Conservation (phyloP, 2,797 vertebrate species). For the Lagodon rhomboides region DNA sequence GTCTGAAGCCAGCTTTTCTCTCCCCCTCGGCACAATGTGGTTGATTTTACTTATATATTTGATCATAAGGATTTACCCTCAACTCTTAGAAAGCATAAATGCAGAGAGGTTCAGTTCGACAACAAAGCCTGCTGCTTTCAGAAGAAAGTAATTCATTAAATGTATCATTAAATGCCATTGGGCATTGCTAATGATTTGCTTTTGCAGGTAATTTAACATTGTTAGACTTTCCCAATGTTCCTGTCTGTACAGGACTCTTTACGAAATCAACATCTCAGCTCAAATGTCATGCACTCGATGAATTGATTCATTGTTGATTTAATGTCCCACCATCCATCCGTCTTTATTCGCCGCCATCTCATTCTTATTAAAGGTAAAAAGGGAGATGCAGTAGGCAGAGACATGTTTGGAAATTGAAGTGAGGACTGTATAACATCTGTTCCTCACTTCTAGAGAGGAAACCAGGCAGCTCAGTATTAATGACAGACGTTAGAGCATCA, state of each 20-base stretch:
- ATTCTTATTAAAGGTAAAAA: slow-evolving; percentile 18
- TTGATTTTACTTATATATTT: slow-evolving; percentile 10
- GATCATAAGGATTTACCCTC: background rate
- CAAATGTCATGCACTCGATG: background rate
- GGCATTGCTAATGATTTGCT: background rate
- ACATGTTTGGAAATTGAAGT: slow-evolving; percentile 31
- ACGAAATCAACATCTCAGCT: slow-evolving; percentile 8
- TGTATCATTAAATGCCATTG: background rate
- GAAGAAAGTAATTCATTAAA: background rate
- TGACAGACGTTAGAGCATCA: slow-evolving; percentile 23
- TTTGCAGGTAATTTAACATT: background rate
- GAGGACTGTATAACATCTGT: slow-evolving; percentile 42
- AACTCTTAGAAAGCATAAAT: background rate
- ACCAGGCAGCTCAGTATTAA: slow-evolving; percentile 35
- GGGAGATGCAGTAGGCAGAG: slow-evolving; percentile 15
- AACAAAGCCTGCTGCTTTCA: slow-evolving; percentile 13
- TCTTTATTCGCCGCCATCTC: slow-evolving; percentile 15
- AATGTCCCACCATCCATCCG: background rate
- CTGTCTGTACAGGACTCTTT: slow-evolving; percentile 5
- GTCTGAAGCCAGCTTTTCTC: background rate
- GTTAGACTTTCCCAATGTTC: background rate
- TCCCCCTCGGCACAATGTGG: background rate
- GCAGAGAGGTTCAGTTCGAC: background rate
- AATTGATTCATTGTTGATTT: slow-evolving; percentile 37
- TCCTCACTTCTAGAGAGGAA: slow-evolving; percentile 39